Percentiles rank a stretch among this genome's conserved stretches.
Conservation (phyloP, 2,888 invertebrate genomes). For the Acronicta aceris region DNA sequence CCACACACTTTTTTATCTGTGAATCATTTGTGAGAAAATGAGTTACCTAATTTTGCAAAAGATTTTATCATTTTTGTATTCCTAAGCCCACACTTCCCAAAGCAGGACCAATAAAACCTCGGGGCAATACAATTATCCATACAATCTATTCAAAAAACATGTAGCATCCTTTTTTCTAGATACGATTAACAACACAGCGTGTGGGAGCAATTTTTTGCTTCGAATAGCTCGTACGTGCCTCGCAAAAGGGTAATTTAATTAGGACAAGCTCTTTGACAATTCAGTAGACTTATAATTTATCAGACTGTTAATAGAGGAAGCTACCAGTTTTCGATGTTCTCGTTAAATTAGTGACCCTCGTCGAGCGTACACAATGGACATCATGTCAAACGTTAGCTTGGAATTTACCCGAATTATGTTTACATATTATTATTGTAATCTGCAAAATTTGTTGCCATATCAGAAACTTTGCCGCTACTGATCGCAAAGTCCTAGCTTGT, state of each 20-base stretch:
- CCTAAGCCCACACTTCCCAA: no score
- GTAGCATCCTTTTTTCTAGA: not conserved
- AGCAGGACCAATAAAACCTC: not conserved
- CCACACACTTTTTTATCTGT: no score
- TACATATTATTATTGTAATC: not conserved
- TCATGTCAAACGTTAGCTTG: slow-evolving; percentile 41
- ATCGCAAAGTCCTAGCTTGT: no score
- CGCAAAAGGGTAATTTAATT: slow-evolving; percentile 36
- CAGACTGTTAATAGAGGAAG: slow-evolving; percentile 27
- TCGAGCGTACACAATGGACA: slow-evolving; percentile 71
- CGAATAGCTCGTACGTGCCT: slow-evolving; percentile 1
- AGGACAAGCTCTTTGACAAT: slow-evolving; percentile 33
- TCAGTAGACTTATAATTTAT: slow-evolving; percentile 36
- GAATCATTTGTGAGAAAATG: no score
- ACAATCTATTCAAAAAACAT: not conserved
- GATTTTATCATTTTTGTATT: no score
- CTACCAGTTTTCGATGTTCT: slow-evolving; percentile 71
- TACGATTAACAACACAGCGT: slow-evolving; percentile 14
- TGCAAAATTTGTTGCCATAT: not conserved
- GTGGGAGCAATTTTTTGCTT: slow-evolving; percentile 24
- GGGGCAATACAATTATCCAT: no score
- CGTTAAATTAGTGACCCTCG: slow-evolving; percentile 83
- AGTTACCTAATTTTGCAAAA: no score
- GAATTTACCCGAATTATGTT: slow-evolving; percentile 30
- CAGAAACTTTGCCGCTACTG: no score